Evolutionary conservation across 2,113 vertebrate genomes (phyloP).

Genomic region (Campylorhamphus procurvoides): DNA sequence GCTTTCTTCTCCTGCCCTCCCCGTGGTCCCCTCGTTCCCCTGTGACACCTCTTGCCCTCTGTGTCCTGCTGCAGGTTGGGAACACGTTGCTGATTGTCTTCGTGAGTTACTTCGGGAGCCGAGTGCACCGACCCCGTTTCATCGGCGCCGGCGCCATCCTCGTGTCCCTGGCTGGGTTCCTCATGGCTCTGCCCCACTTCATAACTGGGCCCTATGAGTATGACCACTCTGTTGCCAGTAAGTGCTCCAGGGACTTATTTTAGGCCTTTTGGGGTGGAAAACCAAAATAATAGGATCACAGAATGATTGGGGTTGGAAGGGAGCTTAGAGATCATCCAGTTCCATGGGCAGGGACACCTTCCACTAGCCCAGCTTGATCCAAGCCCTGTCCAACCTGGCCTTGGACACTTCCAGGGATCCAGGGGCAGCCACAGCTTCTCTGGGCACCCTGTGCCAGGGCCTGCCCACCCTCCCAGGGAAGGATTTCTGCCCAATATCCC

Average conservation of each 20-base stretch:
- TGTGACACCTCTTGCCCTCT: neutral
- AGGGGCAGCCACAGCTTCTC: neutral
- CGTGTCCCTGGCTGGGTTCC: conserved; percentile 81
- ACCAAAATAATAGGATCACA: rapidly evolving
- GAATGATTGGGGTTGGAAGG: neutral
- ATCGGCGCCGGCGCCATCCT: conserved; percentile 88
- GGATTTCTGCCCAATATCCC: neutral
- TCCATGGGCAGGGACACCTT: neutral
- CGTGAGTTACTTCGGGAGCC: conserved; percentile 91
- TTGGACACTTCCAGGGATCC: neutral
- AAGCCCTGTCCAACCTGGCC: neutral
- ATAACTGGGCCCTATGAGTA: conserved; percentile 79
- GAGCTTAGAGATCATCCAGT: neutral
- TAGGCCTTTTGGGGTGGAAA: neutral
- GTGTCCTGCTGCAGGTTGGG: conserved; percentile 81
- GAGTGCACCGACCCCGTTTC: conserved; percentile 88
- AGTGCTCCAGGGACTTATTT: conserved; percentile 33
- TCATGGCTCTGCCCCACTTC: conserved; percentile 90
- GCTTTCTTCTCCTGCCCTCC: rapidly evolving
- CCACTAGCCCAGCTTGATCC: rapidly evolving
- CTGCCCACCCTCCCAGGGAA: neutral
- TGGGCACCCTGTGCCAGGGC: neutral
- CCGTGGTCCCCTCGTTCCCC: rapidly evolving
- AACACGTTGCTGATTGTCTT: conserved; percentile 91
- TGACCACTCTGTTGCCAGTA: conserved; percentile 71